A percentile compares a stretch with the other conserved stretches of the same genome.
phyloP scores from a whole-genome alignment of 2,797 vertebrate species.

The Callimico goeldii region DNA sequence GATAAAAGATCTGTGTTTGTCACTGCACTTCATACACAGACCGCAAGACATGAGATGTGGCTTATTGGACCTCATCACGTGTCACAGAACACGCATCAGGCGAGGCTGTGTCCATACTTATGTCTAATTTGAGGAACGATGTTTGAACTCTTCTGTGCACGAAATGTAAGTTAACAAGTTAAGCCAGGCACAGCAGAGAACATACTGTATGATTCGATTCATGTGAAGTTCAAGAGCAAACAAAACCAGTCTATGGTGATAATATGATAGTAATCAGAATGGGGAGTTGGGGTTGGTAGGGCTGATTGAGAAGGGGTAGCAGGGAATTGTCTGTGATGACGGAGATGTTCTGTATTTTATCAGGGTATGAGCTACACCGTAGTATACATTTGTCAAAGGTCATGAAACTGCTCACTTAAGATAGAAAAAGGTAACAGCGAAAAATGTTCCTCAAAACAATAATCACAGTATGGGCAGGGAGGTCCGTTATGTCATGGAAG shows the following conservation, averaged over 20 bases:
- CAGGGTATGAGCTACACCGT: not conserved
- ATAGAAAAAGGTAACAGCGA: not conserved
- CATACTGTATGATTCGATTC: not conserved
- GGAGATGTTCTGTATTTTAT: not conserved
- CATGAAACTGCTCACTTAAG: too few species aligned
- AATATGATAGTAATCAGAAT: not conserved
- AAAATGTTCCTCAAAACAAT: not conserved
- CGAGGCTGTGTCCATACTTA: not conserved
- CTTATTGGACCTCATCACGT: not conserved
- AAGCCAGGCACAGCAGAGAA: not conserved
- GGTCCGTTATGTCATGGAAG: not conserved
- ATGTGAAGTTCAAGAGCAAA: not conserved
- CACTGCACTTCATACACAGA: not conserved
- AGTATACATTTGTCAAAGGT: not conserved
- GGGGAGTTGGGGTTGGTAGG: fast-evolving
- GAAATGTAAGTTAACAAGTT: not conserved
- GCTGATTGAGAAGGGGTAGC: not conserved
- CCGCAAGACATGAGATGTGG: not conserved
- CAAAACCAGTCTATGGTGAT: not conserved
- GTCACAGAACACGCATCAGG: fast-evolving
- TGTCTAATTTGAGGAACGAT: not conserved
- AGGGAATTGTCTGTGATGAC: too few species aligned
- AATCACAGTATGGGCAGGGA: not conserved
- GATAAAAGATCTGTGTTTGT: not conserved
- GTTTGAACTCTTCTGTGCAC: not conserved